Conservation (phyloP, 2,113 vertebrate species). For the Arenaria interpres region DNA sequence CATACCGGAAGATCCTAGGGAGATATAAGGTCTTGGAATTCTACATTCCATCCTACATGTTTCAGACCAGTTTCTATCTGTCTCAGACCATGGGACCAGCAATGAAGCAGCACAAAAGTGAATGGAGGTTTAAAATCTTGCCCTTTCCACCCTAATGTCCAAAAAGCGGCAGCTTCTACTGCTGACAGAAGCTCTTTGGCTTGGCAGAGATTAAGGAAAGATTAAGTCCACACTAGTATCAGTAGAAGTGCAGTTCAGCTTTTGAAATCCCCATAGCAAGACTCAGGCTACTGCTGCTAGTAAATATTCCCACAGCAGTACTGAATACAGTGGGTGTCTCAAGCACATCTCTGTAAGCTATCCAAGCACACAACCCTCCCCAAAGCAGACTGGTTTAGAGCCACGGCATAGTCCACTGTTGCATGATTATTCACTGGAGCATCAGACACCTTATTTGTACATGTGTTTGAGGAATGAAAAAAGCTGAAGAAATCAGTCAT, state of each 20-base stretch:
- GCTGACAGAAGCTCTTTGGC: neutral
- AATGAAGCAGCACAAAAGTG: neutral
- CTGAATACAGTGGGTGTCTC: neutral
- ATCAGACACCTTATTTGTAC: neutral
- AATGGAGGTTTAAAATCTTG: neutral
- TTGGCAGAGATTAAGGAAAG: neutral
- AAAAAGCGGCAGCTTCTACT: neutral
- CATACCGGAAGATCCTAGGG: neutral
- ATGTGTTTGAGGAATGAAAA: neutral
- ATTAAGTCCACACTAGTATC: neutral
- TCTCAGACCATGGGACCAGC: neutral
- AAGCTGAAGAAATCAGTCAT: neutral
- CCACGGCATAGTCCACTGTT: neutral
- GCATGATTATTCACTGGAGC: neutral
- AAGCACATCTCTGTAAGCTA: neutral
- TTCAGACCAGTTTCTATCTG: neutral
- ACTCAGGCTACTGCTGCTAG: neutral
- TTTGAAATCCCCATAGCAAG: neutral
- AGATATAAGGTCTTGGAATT: accelerated
- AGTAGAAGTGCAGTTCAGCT: neutral
- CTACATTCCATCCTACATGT: neutral
- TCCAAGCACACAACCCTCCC: neutral
- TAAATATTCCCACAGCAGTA: neutral
- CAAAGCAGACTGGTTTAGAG: neutral
- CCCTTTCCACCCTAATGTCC: neutral